Evolutionary conservation across 2,113 vertebrate species (phyloP).

Genomic region (Triplophysa rosa): DNA sequence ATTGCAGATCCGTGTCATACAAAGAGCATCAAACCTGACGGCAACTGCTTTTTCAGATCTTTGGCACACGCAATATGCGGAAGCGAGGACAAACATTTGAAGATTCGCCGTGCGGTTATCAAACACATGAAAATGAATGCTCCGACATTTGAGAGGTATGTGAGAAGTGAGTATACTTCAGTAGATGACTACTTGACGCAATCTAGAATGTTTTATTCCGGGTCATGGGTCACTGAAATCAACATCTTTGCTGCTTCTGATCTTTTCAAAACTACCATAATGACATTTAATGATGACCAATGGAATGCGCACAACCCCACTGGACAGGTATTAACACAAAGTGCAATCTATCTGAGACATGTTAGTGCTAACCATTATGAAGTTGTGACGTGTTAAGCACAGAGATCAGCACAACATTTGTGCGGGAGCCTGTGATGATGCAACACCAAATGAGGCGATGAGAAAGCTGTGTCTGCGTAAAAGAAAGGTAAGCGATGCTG

Average conservation of each 20-base stretch:
- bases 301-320: neutral
- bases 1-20: slow-evolving; percentile 34
- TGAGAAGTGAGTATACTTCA: neutral
- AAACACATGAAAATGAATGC: neutral
- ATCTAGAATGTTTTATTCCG: neutral
- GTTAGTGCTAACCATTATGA: too few species aligned
- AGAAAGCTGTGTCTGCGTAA: too few species aligned
- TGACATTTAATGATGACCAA: neutral
- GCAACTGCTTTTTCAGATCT: slow-evolving; percentile 47
- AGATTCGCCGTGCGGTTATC: slow-evolving; percentile 15
- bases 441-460: too few species aligned
- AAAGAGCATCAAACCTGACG: slow-evolving; percentile 30
- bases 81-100: slow-evolving; percentile 28
- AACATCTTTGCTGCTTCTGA: neutral
- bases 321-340: neutral
- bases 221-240: neutral
- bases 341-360: too few species aligned
- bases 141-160: neutral
- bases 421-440: too few species aligned
- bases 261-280: neutral
- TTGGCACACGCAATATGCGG: slow-evolving; percentile 16
- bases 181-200: neutral
- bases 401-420: too few species aligned
- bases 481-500: too few species aligned
- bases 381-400: too few species aligned